These are phyloP conservation scores for Capreolus pygargus DNA, from an alignment of 2,113 vertebrate genomes.

Conservation along the genomic window DNA sequence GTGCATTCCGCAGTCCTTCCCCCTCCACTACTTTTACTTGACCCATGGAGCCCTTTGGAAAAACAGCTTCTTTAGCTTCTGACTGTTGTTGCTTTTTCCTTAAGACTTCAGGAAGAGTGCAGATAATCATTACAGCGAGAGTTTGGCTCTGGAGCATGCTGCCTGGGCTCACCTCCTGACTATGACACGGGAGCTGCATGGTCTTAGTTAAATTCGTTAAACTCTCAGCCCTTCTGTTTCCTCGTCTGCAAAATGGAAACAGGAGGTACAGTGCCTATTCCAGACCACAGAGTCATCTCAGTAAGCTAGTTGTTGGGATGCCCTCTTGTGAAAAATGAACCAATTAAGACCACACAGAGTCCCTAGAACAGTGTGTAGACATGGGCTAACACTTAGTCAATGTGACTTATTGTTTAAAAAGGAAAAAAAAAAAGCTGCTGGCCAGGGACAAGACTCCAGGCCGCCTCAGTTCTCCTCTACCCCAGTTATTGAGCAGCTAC, in stretches of 20 bases:
- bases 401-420: neutral
- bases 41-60: neutral
- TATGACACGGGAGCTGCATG: neutral
- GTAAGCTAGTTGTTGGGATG: neutral
- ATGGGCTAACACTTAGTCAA: neutral
- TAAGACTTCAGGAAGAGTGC: neutral
- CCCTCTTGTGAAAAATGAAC: neutral
- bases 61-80: neutral
- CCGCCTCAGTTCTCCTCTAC: neutral
- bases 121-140: neutral
- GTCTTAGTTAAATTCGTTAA: neutral
- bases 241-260: neutral
- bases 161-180: neutral
- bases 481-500: neutral
- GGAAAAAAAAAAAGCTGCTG: neutral
- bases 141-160: fast-evolving
- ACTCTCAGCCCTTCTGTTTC: neutral
- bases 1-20: neutral
- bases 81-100: neutral
- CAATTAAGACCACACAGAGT: neutral
- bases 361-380: neutral
- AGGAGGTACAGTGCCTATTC: neutral
- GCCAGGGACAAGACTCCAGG: neutral
- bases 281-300: neutral
- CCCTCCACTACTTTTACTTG: neutral